phyloP scores from a whole-genome alignment of 2,797 vertebrate species.

The Lacerta viridis region DNA sequence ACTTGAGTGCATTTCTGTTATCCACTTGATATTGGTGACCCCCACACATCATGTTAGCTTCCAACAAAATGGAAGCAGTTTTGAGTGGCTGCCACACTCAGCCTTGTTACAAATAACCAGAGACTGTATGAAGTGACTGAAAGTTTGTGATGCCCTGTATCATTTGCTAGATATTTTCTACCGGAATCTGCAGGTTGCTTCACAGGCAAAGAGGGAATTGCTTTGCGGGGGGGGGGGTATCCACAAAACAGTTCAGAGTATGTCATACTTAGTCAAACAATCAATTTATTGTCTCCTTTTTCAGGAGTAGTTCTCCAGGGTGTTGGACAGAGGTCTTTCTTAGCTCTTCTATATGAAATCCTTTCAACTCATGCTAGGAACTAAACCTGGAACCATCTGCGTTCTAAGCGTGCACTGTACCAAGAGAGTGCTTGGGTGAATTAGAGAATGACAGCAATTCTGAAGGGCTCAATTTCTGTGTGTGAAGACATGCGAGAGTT shows the following conservation, averaged over 20 bases:
- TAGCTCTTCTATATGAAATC: neutral
- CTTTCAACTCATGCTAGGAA: neutral
- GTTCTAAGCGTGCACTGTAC: neutral
- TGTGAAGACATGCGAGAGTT: too few relatives aligned
- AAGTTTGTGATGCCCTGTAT: neutral
- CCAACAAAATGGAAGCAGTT: neutral
- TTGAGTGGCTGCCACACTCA: neutral
- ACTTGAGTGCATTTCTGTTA: neutral
- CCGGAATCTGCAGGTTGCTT: too few relatives aligned
- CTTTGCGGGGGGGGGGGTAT: neutral
- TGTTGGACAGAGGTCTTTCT: neutral
- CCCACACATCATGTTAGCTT: neutral
- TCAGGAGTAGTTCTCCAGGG: neutral
- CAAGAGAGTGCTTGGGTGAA: neutral
- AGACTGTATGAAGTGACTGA: neutral
- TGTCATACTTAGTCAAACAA: too few relatives aligned
- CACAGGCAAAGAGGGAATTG: neutral
- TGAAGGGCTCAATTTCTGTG: neutral
- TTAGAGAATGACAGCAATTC: neutral
- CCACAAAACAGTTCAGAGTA: too few relatives aligned
- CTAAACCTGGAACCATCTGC: neutral
- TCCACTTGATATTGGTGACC: neutral
- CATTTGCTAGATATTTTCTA: too few relatives aligned
- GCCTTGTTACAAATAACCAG: neutral
- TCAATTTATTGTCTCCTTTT: neutral